Evolutionary conservation across 2,888 invertebrate species (phyloP).

Genomic region (Cinara cedri): DNA sequence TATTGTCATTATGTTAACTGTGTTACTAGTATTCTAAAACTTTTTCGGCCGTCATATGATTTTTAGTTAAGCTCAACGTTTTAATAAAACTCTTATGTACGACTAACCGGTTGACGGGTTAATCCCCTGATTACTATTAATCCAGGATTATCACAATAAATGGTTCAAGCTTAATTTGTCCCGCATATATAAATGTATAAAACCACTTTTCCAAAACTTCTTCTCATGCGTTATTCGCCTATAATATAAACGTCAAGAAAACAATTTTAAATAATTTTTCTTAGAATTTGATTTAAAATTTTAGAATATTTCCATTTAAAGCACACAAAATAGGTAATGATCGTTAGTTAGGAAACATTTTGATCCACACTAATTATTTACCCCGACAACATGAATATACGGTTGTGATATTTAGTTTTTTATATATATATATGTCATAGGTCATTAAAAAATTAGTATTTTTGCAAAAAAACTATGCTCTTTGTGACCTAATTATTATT

Average conservation of each 20-base stretch:
- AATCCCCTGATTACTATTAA: constrained; percentile 30
- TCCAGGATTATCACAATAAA: constrained; percentile 44
- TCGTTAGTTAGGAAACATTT: no score
- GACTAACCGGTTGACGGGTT: constrained; percentile 27
- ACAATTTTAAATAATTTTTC: not conserved
- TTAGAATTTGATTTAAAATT: not conserved
- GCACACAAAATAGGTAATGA: no score
- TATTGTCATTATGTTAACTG: no score
- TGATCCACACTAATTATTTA: no score
- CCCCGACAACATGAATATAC: no score
- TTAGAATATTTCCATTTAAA: not conserved
- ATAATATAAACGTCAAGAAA: not conserved
- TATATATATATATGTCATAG: no score
- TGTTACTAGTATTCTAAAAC: not conserved
- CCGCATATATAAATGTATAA: constrained; percentile 11
- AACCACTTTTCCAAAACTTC: not conserved
- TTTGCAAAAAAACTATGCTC: not conserved
- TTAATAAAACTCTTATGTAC: constrained; percentile 11
- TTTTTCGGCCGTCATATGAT: not conserved
- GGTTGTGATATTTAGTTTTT: no score
- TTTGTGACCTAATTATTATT: no score
- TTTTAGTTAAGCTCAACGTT: not conserved
- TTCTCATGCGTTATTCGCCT: not conserved
- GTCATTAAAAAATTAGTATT: not conserved
- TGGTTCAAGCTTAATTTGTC: constrained; percentile 46